These are phyloP conservation scores for Helicoverpa armigera DNA, from an alignment of 1,140 invertebrate genomes.

Conservation along the genomic window DNA sequence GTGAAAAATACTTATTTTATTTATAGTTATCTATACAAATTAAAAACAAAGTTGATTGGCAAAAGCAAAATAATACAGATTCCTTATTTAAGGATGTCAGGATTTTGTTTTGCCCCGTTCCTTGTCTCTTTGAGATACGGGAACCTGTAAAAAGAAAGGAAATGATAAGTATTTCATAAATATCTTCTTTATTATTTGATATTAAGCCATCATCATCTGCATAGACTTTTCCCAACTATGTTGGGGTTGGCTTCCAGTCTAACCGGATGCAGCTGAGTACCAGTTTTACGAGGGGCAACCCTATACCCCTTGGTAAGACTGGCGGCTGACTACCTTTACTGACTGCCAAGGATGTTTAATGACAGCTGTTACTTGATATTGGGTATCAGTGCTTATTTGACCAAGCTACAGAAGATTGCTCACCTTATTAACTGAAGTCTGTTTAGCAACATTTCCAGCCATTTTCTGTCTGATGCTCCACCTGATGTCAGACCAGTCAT, in stretches of 20 bases:
- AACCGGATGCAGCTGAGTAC: too few species aligned
- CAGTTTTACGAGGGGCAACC: too few species aligned
- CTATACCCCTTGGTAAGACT: too few species aligned
- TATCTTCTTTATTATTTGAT: too few species aligned
- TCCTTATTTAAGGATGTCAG: slow-evolving; percentile 2
- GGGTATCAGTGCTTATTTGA: too few species aligned
- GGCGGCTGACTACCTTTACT: too few species aligned
- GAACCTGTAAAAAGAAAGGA: slow-evolving; percentile 54
- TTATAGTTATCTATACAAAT: slow-evolving; percentile 16
- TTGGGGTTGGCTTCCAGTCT: too few species aligned
- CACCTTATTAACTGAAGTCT: slow-evolving; percentile 60
- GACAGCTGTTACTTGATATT: too few species aligned
- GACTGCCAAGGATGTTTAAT: too few species aligned
- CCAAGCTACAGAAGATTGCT: not conserved
- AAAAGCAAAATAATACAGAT: not conserved
- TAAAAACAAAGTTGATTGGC: not conserved
- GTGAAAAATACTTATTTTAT: slow-evolving; percentile 37
- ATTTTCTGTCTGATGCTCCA: slow-evolving; percentile 86
- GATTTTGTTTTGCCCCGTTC: slow-evolving; percentile 9
- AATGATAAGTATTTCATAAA: not conserved
- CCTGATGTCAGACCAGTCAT: slow-evolving; percentile 87
- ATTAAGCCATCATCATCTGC: too few species aligned
- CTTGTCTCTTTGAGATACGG: slow-evolving; percentile 46
- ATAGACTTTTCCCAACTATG: too few species aligned
- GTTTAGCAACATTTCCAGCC: slow-evolving; percentile 67